Conservation (phyloP, 2,113 vertebrate species). For the Calyptommatus sinebrachiatus region DNA sequence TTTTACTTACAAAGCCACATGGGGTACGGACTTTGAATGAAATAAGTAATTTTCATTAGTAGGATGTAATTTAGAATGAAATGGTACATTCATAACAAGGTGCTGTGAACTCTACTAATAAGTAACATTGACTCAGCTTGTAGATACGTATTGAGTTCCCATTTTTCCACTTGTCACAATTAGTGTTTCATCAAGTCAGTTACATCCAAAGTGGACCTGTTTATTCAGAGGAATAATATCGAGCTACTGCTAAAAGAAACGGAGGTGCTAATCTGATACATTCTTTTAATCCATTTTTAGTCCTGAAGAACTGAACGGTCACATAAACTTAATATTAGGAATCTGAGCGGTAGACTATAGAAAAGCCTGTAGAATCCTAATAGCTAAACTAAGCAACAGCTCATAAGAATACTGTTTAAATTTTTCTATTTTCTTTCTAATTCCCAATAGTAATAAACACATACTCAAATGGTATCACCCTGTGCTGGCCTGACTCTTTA, state of each 20-base stretch:
- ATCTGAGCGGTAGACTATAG: no score
- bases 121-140: constrained; percentile 67
- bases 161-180: constrained; percentile 63
- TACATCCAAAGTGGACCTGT: constrained; percentile 51
- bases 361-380: no score
- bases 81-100: constrained; percentile 69
- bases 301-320: no score
- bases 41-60: constrained; percentile 82
- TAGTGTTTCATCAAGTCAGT: constrained; percentile 45
- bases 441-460: no score
- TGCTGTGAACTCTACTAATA: constrained; percentile 68
- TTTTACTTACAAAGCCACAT: constrained; percentile 71
- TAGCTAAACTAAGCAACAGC: no score
- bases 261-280: not conserved
- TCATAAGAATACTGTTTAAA: no score
- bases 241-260: constrained; percentile 27
- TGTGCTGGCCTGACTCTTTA: no score
- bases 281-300: no score
- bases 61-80: constrained; percentile 74
- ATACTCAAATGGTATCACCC: no score
- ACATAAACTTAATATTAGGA: no score
- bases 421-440: no score
- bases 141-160: constrained; percentile 54
- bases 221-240: constrained; percentile 59
- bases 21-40: constrained; percentile 68